Conservation (phyloP, 2,888 invertebrate genomes). For the Amphipoea oculea region DNA sequence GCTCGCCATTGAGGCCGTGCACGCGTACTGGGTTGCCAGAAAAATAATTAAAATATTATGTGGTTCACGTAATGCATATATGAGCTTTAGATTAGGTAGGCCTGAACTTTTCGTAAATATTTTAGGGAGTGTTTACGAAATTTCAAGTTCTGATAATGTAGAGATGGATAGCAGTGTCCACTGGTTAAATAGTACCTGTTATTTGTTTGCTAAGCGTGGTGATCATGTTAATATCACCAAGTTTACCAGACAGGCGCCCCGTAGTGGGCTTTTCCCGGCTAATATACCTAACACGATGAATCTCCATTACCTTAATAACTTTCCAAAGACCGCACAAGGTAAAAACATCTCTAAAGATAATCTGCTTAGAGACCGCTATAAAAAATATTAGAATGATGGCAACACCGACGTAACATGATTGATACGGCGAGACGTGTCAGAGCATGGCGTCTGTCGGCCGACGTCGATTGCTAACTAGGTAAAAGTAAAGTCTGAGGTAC, state of each 20-base stretch:
- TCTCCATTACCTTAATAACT: conserved; percentile 30
- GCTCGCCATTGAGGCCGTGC: conserved; percentile 74
- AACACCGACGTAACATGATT: conserved; percentile 67
- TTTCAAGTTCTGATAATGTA: not conserved
- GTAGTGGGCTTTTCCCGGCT: not conserved
- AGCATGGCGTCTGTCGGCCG: conserved; percentile 63
- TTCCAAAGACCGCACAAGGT: conserved; percentile 39
- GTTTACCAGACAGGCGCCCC: not conserved
- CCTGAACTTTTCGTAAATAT: too few relatives aligned
- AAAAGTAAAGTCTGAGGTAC: conserved; percentile 56
- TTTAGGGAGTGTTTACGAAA: not conserved
- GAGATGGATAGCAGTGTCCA: not conserved
- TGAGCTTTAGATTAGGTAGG: not conserved
- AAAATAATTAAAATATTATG: conserved; percentile 42
- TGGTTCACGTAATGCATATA: not conserved
- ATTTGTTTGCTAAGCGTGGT: not conserved
- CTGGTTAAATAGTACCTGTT: not conserved
- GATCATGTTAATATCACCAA: conserved; percentile 5
- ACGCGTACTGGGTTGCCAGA: conserved; percentile 66
- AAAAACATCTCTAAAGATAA: conserved; percentile 46
- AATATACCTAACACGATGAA: conserved; percentile 13
- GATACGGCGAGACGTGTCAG: conserved; percentile 69
- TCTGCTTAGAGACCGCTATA: conserved; percentile 41
- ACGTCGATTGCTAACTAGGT: conserved; percentile 59
- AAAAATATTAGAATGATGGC: conserved; percentile 54